Evolutionary conservation across 2,888 invertebrate species (phyloP), one percentile per base, ranked within the genome.

Genomic region (Allygus modestus): DNA sequence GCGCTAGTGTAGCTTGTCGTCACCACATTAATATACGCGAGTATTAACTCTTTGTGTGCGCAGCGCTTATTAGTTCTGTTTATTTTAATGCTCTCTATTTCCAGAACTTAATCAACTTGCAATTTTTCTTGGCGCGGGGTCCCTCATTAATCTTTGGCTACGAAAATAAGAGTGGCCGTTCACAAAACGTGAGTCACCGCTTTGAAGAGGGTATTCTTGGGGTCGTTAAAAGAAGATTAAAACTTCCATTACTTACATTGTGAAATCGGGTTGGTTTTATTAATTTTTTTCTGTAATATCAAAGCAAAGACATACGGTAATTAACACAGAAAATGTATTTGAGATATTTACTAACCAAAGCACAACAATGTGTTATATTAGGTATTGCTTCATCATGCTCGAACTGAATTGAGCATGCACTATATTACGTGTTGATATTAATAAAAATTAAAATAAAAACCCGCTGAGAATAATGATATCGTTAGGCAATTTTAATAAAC

Each of bases 91-190:
- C 28, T 28, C 71, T 37, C 71, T 71, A 71, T 71, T 71, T 71
- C 71, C 41, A 71, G 71, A 71, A 71, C 71, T 41, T 71, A 71
- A 71, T 71, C 71, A 71, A 71, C 37, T 71, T 71, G 71, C 71
- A 71, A 71, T 71, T 71, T 71, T 71, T 71, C 71, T 71, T 71
- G 71, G 71, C 71, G n/a, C 37, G 23, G 37, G n/a, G 7, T 11
- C 23, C 23, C 71, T 41, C 41, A 71, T 71, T 41, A 71, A 71
- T 71, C 71, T 71, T 41, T 41, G 33, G 71, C 37, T 41, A 37
- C 71, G 37, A 41, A 71, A 71, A 71, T 71, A 71, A 71, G 41
- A 71, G 71, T 71, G 71, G 7, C 41, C 71, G 41, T 71, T 71
- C 41, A 71, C 71, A 71, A 71, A 71, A 71, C 37, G 33, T 71